Evolutionary conservation across 2,113 vertebrate genomes (phyloP).

Genomic region (Lates calcarifer): DNA sequence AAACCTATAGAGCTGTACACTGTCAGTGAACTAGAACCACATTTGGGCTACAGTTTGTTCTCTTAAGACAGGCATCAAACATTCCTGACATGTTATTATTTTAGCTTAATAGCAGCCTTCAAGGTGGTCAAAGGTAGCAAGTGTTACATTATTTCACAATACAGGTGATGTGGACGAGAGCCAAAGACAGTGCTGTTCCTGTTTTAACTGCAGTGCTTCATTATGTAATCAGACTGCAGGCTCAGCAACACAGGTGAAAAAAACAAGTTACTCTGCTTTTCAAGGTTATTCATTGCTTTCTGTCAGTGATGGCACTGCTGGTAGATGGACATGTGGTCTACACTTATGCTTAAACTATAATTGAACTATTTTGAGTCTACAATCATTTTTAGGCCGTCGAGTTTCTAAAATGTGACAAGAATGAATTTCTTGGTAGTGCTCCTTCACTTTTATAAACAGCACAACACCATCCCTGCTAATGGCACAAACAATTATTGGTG

Average conservation of each 20-base stretch:
- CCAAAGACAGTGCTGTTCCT: not conserved
- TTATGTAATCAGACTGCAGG: not conserved
- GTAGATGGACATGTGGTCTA: not conserved
- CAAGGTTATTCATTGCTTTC: not conserved
- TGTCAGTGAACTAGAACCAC: too few species aligned
- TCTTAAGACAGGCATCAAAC: not conserved
- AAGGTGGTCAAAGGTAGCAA: not conserved
- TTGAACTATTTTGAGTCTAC: not conserved
- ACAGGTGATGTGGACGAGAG: not conserved
- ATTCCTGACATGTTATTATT: slow-evolving; percentile 5
- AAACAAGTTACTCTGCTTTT: not conserved
- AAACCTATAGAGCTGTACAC: not conserved
- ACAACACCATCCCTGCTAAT: slow-evolving; percentile 13
- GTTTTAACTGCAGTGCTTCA: not conserved
- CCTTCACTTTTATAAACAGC: slow-evolving; percentile 14
- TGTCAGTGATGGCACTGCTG: not conserved
- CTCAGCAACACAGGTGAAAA: not conserved
- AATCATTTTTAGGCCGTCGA: not conserved
- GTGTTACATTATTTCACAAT: not conserved
- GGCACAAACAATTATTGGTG: slow-evolving; percentile 26
- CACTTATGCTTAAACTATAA: not conserved
- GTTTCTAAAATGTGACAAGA: slow-evolving; percentile 14
- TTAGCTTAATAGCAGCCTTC: not conserved
- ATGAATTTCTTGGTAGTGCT: not conserved
- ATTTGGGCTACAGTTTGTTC: not conserved